Conservation (phyloP, 2,888 invertebrate species). For the Anagyrus pseudococci region DNA sequence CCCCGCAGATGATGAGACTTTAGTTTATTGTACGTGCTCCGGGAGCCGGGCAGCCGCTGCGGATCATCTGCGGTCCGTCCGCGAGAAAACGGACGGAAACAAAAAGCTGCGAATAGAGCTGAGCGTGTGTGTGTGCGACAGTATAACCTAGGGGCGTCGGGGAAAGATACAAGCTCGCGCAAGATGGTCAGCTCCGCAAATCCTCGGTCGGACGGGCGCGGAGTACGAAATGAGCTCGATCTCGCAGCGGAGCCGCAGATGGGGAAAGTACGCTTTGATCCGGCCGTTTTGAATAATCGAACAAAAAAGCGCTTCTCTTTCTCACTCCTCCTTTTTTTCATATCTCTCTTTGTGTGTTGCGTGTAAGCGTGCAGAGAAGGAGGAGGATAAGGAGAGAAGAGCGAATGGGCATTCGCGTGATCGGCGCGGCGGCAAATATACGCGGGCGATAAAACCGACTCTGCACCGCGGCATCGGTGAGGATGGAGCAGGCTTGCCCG, state of each 20-base stretch:
- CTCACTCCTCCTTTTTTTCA: slow-evolving; percentile 1
- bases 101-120: slow-evolving; percentile 29
- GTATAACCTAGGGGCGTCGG: not conserved
- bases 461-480: too few species aligned
- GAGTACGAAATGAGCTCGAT: slow-evolving; percentile 56
- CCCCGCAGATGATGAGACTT: slow-evolving; percentile 62
- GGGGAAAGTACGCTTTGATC: slow-evolving; percentile 9
- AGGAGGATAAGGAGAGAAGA: slow-evolving; percentile 4
- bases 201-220: slow-evolving; percentile 53
- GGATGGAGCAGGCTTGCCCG: too few species aligned
- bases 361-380: too few species aligned
- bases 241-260: not conserved
- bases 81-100: too few species aligned
- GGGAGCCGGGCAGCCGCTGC: too few species aligned
- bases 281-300: slow-evolving; percentile 40
- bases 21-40: slow-evolving; percentile 59
- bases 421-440: not conserved
- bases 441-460: too few species aligned
- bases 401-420: slow-evolving; percentile 16
- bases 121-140: too few species aligned
- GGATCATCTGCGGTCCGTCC: too few species aligned
- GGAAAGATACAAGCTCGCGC: slow-evolving; percentile 34
- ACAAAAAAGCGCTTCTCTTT: not conserved
- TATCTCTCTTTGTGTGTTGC: too few species aligned
- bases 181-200: slow-evolving; percentile 43